Conservation (phyloP, 1,140 invertebrate species). For the Lepidotrigona ventralis region DNA sequence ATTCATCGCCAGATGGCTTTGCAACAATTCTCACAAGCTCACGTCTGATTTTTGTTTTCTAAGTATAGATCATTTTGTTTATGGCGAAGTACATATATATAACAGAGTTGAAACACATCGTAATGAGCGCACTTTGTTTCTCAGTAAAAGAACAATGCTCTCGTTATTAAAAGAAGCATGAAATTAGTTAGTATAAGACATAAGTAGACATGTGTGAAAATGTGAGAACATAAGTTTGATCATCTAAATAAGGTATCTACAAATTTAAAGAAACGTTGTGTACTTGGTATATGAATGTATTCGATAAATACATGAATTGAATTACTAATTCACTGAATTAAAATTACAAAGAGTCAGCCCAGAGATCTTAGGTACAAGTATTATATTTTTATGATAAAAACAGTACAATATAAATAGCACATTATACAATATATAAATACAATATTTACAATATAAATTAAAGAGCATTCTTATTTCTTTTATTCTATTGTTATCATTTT, state of each 20-base stretch:
- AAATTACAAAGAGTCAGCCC: background rate
- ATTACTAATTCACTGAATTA: background rate
- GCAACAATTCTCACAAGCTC: background rate
- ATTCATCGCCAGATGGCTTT: background rate
- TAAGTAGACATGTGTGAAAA: background rate
- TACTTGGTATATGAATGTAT: background rate
- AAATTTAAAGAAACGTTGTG: too few relatives aligned
- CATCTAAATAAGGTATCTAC: too few relatives aligned
- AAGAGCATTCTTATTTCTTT: background rate
- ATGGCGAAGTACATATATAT: background rate
- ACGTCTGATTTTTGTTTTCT: background rate
- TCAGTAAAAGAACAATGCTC: background rate
- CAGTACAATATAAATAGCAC: too few relatives aligned
- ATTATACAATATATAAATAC: too few relatives aligned
- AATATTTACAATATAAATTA: too few relatives aligned
- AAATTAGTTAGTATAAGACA: background rate
- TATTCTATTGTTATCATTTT: background rate
- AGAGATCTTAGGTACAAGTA: too few relatives aligned
- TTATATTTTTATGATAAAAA: too few relatives aligned
- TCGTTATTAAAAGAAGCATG: background rate
- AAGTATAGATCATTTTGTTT: background rate
- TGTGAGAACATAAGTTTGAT: background rate
- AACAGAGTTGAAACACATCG: background rate
- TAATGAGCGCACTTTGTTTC: background rate
- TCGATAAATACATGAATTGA: background rate